These are phyloP conservation scores for Prinia subflava DNA, from an alignment of 2,113 vertebrate genomes.

Conservation along the genomic window DNA sequence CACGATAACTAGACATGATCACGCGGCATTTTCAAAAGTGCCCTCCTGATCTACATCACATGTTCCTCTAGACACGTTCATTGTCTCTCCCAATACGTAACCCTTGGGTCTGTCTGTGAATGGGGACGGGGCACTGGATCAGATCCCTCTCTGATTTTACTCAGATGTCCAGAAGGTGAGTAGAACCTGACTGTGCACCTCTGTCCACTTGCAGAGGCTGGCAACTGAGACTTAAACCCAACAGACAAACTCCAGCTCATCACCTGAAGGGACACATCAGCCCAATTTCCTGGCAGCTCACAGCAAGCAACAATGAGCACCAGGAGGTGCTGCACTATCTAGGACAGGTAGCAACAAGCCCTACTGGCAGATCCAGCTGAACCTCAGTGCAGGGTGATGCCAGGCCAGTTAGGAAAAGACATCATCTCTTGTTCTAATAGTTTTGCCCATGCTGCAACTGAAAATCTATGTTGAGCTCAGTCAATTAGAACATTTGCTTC, in stretches of 20 bases:
- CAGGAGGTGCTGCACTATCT: not conserved
- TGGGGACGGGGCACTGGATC: not conserved
- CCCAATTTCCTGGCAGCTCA: not conserved
- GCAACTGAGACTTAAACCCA: not conserved
- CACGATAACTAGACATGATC: not conserved
- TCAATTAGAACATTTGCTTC: constrained; percentile 13
- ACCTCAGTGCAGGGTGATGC: not conserved
- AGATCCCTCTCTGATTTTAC: not conserved
- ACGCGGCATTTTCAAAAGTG: not conserved
- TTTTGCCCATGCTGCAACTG: not conserved
- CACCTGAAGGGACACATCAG: not conserved
- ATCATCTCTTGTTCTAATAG: not conserved
- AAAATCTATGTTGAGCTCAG: not conserved
- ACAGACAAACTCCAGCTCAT: not conserved
- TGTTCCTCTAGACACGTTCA: fast-evolving
- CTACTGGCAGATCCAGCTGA: not conserved
- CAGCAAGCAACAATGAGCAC: not conserved
- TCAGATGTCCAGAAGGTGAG: not conserved
- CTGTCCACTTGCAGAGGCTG: not conserved
- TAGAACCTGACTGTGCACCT: not conserved
- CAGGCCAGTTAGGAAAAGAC: not conserved
- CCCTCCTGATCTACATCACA: fast-evolving
- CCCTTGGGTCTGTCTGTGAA: not conserved
- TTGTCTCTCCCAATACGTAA: not conserved
- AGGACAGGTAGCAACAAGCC: not conserved